Percentiles rank a stretch among this genome's conserved stretches.
Evolutionary conservation across 2,113 vertebrate genomes (phyloP).

Genomic region (Antechinus flavipes): DNA sequence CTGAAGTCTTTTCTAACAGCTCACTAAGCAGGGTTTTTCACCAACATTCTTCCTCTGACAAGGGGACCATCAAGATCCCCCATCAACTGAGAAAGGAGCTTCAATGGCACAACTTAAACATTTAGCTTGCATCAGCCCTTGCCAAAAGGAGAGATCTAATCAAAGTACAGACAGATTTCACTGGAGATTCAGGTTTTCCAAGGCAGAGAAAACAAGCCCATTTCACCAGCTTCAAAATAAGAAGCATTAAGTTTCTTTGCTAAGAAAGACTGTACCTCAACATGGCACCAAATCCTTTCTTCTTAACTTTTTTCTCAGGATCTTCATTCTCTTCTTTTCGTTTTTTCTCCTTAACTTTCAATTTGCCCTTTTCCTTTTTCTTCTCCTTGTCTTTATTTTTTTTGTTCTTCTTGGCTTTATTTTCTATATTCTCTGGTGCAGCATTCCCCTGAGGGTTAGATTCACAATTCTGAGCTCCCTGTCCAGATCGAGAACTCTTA

Average conservation of each 20-base stretch:
- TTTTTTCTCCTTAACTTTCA: conserved; percentile 92
- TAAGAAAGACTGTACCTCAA: conserved; percentile 87
- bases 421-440: conserved; percentile 84
- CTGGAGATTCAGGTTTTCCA: background rate
- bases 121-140: background rate
- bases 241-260: background rate
- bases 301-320: conserved; percentile 93
- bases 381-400: conserved; percentile 92
- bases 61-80: background rate
- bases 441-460: conserved; percentile 83
- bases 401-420: conserved; percentile 88
- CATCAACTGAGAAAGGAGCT: background rate
- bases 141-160: background rate
- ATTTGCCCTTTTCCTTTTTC: conserved; percentile 91
- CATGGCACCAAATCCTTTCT: conserved; percentile 92
- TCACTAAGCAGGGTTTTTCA: background rate
- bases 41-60: background rate
- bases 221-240: background rate
- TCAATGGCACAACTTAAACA: background rate
- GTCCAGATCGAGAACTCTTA: conserved; percentile 91
- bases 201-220: background rate
- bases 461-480: conserved; percentile 89
- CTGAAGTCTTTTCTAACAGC: rapidly evolving
- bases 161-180: background rate
- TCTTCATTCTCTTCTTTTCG: conserved; percentile 92